Conservation (phyloP, 2,113 vertebrate species). For the Glaucidium brasilianum region DNA sequence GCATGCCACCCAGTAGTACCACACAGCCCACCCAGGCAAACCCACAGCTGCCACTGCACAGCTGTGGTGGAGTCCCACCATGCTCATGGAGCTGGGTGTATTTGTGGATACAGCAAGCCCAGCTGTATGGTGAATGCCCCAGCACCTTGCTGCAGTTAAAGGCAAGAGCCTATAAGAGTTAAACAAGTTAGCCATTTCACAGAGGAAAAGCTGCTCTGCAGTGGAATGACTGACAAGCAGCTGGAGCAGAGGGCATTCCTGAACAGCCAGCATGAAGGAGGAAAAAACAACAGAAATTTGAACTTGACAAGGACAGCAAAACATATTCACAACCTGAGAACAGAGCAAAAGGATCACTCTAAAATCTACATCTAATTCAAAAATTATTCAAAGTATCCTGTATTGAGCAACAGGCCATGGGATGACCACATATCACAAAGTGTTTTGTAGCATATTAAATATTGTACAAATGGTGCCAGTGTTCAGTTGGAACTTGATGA, state of each 20-base stretch:
- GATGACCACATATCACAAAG: neutral
- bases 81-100: rapidly evolving
- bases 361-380: neutral
- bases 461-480: neutral
- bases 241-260: neutral
- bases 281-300: neutral
- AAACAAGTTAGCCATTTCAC: neutral
- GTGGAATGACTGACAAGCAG: neutral
- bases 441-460: neutral
- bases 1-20: rapidly evolving
- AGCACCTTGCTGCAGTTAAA: neutral
- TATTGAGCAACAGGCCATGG: neutral
- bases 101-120: neutral
- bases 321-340: neutral
- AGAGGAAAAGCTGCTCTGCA: neutral
- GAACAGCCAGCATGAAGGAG: neutral
- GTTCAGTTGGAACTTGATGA: neutral
- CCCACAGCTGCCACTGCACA: neutral
- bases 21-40: neutral
- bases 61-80: rapidly evolving
- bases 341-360: neutral
- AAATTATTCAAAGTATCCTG: neutral
- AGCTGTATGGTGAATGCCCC: neutral
- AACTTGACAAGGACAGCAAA: neutral
- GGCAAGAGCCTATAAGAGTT: neutral